Base-by-base conservation (phyloP, 2,888 invertebrate species). In the Podotricha telesiphe region DNA sequence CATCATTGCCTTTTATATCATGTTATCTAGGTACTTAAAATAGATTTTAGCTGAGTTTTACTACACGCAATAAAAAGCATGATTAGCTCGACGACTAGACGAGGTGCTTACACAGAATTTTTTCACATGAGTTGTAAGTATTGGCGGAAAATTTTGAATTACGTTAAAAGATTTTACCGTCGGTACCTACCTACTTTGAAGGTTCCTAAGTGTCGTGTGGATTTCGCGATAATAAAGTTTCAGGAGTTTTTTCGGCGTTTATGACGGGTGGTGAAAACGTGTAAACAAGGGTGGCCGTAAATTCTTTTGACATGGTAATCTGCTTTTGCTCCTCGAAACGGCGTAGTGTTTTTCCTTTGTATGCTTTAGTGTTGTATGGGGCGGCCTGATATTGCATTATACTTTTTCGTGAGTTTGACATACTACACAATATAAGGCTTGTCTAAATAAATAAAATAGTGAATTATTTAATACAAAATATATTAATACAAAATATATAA, bases 261-360 rank as follows among this genome's bases (percentile, higher is more conserved):
- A 81, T 78, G 77, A 77, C 77, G 78, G 78, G 76, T 76, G 76
- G 79, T 80, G 77, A 80, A 81, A 86, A 81, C 78, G 82, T 83
- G 86, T 85, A 84, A 85, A 86, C 86, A 86, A 73, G 74, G 77
- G 73, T 76, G 79, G 72, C 80, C 81, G 80, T 81, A 83, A 85
- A 86, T 85, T 86, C 84, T 86, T 86, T 86, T 86, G 86, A 86
- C 86, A 86, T 87, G 86, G 82, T 86, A 86, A 86, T 86, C 80
- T 84, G 82, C 79, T 79, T 77, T 77, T 79, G 76, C 77, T 78
- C 75, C 78, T 73, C 74, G 75, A 78, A 82, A 78, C 77, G 70
- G 72, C 69, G 69, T 63, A 68, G 70, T 73, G 72, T 73, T 72
- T 73, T 67, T 69, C 65, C 69, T 64, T 71, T 65, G 68, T 72